These are phyloP conservation scores for Bellardia pandia DNA, from an alignment of 2,888 invertebrate genomes.

Conservation along the genomic window DNA sequence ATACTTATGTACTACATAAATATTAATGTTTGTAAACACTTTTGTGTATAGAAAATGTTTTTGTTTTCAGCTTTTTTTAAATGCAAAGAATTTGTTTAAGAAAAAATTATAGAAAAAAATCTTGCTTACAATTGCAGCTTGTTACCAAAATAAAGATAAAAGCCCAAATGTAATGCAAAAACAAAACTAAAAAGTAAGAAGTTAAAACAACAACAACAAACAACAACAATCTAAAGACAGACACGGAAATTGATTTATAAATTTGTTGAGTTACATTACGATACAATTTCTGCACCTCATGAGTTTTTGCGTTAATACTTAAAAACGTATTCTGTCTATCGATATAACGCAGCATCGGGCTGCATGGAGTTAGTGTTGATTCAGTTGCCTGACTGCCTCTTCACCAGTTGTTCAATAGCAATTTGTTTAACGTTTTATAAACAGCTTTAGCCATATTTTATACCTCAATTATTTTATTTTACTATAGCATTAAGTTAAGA, in stretches of 20 bases:
- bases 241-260: constrained; percentile 71
- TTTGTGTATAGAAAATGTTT: constrained; percentile 7
- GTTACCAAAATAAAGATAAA: constrained; percentile 45
- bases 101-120: constrained; percentile 39
- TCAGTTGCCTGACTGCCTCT: constrained; percentile 26
- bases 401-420: constrained; percentile 67
- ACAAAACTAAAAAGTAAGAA: neutral
- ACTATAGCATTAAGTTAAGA: constrained; percentile 52
- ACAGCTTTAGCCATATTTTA: constrained; percentile 71
- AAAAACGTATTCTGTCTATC: too few relatives aligned
- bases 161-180: constrained; percentile 43
- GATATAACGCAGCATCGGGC: neutral
- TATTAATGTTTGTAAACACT: constrained; percentile 23
- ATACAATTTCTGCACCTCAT: constrained; percentile 39
- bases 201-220: constrained; percentile 24
- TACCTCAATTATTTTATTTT: constrained; percentile 71
- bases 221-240: constrained; percentile 36
- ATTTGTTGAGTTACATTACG: constrained; percentile 59
- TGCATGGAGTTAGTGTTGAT: neutral
- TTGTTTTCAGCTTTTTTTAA: constrained; percentile 17
- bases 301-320: neutral
- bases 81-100: constrained; percentile 62
- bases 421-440: constrained; percentile 73
- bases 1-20: neutral
- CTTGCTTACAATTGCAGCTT: constrained; percentile 54